These are phyloP conservation scores for Odobenus rosmarus DNA, from an alignment of 2,113 vertebrate genomes.

Conservation along the genomic window DNA sequence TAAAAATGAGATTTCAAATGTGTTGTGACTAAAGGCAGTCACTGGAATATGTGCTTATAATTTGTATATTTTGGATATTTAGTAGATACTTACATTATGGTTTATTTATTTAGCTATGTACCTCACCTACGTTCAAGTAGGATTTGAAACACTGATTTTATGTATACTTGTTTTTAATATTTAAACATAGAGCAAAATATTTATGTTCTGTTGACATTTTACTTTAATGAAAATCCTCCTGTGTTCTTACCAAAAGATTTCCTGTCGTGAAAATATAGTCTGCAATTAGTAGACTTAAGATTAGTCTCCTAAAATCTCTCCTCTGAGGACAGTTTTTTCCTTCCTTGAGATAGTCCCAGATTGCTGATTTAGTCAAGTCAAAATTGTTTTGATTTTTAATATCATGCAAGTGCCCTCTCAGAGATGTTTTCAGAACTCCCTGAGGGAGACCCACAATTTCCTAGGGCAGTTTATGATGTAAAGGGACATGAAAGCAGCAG, in stretches of 20 bases:
- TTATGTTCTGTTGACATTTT: background rate
- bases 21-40: background rate
- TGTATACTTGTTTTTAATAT: background rate
- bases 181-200: background rate
- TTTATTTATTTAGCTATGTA: background rate
- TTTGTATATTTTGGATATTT: background rate
- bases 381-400: slow-evolving; percentile 33
- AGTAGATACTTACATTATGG: background rate
- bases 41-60: background rate
- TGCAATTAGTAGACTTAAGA: slow-evolving; percentile 26
- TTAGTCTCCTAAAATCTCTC: background rate
- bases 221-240: background rate
- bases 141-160: background rate
- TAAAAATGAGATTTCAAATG: background rate
- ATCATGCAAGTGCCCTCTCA: background rate
- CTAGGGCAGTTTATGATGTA: background rate
- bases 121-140: background rate
- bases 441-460: background rate
- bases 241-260: background rate
- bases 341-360: slow-evolving; percentile 5
- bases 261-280: background rate
- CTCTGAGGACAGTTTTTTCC: background rate
- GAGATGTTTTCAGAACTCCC: slow-evolving; percentile 1
- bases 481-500: background rate
- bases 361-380: background rate